These are phyloP conservation scores for Balaenoptera acutorostrata DNA, from an alignment of 2,113 vertebrate genomes.

Conservation along the genomic window DNA sequence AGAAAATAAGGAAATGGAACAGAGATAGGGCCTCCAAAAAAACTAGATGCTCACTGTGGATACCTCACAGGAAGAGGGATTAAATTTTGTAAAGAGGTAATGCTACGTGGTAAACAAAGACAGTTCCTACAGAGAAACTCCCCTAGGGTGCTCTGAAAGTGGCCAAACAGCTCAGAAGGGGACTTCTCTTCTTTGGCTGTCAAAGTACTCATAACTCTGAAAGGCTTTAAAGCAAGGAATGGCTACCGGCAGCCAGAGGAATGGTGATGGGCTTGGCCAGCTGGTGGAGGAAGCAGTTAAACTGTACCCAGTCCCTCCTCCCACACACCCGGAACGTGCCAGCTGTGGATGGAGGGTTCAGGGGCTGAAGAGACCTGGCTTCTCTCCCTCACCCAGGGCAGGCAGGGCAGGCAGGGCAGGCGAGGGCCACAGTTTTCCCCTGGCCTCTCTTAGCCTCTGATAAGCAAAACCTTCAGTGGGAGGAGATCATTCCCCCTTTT, in stretches of 20 bases:
- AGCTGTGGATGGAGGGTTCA: neutral
- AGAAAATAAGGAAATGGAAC: neutral
- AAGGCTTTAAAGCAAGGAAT: neutral
- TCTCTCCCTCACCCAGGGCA: neutral
- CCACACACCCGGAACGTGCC: accelerated
- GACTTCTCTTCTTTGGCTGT: neutral
- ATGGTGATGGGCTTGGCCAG: neutral
- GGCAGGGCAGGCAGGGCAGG: neutral
- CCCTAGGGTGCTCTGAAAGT: neutral
- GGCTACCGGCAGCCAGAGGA: neutral
- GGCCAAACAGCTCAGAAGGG: neutral
- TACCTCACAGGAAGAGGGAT: neutral
- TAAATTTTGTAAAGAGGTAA: neutral
- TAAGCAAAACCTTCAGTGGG: neutral
- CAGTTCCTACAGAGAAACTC: neutral
- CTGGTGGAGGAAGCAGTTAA: neutral
- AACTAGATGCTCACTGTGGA: neutral
- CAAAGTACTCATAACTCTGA: neutral
- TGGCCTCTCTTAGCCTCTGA: neutral
- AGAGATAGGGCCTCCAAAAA: neutral
- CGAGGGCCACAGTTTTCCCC: neutral
- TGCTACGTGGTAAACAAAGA: neutral
- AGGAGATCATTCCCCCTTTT: neutral
- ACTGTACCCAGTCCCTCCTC: neutral
- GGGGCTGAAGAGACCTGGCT: neutral